Percentiles rank a stretch among this genome's conserved stretches.
These are phyloP conservation scores for Climacteris rufus DNA, from an alignment of 2,113 vertebrate species.

Conservation along the genomic window DNA sequence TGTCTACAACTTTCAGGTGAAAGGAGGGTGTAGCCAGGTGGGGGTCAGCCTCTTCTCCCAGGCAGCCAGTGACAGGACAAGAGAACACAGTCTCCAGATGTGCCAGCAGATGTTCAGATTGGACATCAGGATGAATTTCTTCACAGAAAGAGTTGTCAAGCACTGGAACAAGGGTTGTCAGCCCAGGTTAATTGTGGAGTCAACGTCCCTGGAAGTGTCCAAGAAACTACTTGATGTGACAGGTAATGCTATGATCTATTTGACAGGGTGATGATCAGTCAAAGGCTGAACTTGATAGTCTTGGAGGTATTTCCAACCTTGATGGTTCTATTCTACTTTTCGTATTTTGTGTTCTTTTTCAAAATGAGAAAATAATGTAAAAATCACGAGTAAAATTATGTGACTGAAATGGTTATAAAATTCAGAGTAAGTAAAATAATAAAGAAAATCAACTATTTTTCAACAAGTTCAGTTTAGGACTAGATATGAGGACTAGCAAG, in stretches of 20 bases:
- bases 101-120: not conserved
- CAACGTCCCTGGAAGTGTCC: accelerated
- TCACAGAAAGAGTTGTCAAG: not conserved
- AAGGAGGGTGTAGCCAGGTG: not conserved
- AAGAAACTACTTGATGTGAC: not conserved
- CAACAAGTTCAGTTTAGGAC: not conserved
- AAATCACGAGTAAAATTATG: not conserved
- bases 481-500: not conserved
- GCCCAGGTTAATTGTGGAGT: not conserved
- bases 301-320: not conserved
- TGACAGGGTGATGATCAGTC: not conserved
- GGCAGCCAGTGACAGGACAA: not conserved
- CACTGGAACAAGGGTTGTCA: not conserved
- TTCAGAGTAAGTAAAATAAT: not conserved
- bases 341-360: not conserved
- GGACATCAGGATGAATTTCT: not conserved
- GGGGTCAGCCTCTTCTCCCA: accelerated
- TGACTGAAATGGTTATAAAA: not conserved
- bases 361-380: not conserved
- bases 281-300: not conserved
- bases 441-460: not conserved
- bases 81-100: not conserved
- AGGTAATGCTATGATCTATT: not conserved
- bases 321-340: not conserved
- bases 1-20: not conserved